These are phyloP conservation scores for Willisornis vidua DNA, from an alignment of 2,113 vertebrate species.

Conservation along the genomic window DNA sequence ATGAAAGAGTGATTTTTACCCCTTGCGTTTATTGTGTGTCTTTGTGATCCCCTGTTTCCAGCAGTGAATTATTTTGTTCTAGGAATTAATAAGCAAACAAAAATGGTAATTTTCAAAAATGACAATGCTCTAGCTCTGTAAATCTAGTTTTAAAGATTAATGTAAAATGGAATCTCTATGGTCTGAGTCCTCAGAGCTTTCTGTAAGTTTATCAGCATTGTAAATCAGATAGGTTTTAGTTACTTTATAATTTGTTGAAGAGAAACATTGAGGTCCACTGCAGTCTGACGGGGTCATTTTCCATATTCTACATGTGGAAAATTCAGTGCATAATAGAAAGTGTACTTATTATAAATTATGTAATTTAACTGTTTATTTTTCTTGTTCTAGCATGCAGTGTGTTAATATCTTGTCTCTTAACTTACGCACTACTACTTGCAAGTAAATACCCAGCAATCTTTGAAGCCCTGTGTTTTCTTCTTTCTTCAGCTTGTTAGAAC, in stretches of 20 bases:
- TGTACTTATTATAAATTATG: background rate
- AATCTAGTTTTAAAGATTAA: background rate
- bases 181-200: background rate
- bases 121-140: accelerated
- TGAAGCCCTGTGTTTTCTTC: background rate
- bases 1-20: background rate
- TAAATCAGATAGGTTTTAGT: background rate
- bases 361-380: background rate
- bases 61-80: background rate
- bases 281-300: background rate
- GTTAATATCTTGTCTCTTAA: background rate
- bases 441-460: background rate
- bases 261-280: background rate
- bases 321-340: background rate
- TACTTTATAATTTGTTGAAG: background rate
- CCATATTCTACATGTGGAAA: background rate
- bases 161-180: background rate
- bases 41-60: background rate
- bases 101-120: background rate
- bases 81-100: background rate
- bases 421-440: background rate
- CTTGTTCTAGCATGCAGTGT: background rate
- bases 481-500: background rate
- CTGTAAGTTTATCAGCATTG: background rate
- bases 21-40: background rate